Conservation (phyloP, 2,888 invertebrate genomes). For the Philonicus albiceps region DNA sequence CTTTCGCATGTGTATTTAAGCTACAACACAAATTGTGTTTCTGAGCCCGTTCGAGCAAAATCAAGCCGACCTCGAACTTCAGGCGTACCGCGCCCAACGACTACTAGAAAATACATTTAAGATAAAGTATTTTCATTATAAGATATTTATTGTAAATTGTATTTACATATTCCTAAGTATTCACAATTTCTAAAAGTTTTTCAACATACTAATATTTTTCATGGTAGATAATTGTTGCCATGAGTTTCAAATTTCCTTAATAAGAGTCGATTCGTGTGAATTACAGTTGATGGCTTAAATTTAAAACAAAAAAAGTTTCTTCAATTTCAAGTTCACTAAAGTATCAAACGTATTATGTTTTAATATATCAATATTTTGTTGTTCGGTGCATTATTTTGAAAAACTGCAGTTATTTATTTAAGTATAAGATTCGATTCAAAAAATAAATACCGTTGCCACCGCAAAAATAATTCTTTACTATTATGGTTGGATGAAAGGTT, state of each 20-base stretch:
- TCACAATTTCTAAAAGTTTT: neutral
- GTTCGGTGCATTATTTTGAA: neutral
- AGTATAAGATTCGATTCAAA: neutral
- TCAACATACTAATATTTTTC: neutral
- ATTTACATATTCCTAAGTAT: neutral
- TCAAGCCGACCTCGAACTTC: slow-evolving; percentile 66
- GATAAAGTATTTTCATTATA: neutral
- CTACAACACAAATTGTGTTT: slow-evolving; percentile 68
- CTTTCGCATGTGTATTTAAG: slow-evolving; percentile 73
- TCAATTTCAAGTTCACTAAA: neutral
- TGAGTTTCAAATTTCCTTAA: neutral
- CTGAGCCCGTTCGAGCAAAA: slow-evolving; percentile 67
- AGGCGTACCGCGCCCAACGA: slow-evolving; percentile 67
- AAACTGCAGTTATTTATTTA: neutral
- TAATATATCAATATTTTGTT: neutral
- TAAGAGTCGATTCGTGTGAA: neutral
- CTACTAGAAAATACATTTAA: slow-evolving; percentile 54
- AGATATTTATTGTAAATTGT: neutral
- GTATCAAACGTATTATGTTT: neutral
- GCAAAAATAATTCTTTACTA: neutral
- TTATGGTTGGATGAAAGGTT: neutral
- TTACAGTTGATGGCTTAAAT: neutral
- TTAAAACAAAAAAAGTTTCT: neutral
- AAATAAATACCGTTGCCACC: neutral
- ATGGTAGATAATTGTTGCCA: neutral